Conservation (phyloP, 2,113 vertebrate species). For the Salvelinus namaycush region DNA sequence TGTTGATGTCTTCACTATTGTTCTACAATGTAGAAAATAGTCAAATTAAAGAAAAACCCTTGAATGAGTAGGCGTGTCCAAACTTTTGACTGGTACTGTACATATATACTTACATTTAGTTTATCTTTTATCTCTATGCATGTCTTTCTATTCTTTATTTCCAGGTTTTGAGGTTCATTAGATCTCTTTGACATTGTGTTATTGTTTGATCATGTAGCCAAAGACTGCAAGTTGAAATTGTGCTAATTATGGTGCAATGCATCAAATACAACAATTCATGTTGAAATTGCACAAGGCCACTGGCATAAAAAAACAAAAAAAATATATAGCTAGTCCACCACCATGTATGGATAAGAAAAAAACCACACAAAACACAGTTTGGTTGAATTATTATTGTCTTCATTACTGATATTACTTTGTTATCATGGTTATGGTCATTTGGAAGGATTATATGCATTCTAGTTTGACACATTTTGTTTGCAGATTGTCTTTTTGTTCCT, state of each 20-base stretch:
- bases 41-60: too few relatives aligned
- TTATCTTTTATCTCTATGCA: background rate
- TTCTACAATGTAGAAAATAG: too few relatives aligned
- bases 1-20: too few relatives aligned
- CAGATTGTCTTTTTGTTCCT: constrained; percentile 73
- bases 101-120: too few relatives aligned
- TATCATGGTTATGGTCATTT: constrained; percentile 69
- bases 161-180: background rate
- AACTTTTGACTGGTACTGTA: too few relatives aligned
- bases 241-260: background rate
- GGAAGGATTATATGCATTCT: constrained; percentile 66
- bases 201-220: background rate
- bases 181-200: background rate
- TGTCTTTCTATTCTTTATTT: background rate
- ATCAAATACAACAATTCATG: background rate
- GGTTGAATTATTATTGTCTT: constrained; percentile 70
- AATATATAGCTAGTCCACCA: too few relatives aligned
- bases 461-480: constrained; percentile 49
- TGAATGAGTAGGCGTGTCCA: too few relatives aligned
- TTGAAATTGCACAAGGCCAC: background rate
- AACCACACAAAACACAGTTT: constrained; percentile 57
- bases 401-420: constrained; percentile 69
- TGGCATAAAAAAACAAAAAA: background rate
- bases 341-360: constrained; percentile 5
- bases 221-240: background rate